These are phyloP conservation scores for Aphrocallistes beatrix DNA, from an alignment of 37 sponge, comb jelly and placozoan genomes.

Conservation along the genomic window DNA sequence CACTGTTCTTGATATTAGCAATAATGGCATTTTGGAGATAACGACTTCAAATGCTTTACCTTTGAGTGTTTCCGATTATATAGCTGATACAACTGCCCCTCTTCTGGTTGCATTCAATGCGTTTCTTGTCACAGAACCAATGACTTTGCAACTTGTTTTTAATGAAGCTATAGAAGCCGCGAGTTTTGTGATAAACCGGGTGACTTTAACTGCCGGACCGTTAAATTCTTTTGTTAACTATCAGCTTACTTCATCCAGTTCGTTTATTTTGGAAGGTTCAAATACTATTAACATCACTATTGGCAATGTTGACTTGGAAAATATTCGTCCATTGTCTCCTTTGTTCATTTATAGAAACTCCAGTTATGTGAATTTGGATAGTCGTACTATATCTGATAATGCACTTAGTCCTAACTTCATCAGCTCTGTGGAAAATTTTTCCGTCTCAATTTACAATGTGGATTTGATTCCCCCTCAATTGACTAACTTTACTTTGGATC, in stretches of 20 bases:
- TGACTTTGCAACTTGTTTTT: conserved; percentile 23
- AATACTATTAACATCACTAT: conserved; percentile 50
- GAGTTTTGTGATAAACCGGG: neutral
- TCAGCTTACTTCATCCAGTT: neutral
- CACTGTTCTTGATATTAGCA: conserved; percentile 52
- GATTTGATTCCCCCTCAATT: conserved; percentile 68
- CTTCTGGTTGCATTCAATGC: conserved; percentile 38
- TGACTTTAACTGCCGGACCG: neutral
- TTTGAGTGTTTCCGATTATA: conserved; percentile 19
- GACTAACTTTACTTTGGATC: conserved; percentile 41
- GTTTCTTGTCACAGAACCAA: conserved; percentile 30
- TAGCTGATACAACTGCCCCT: conserved; percentile 48
- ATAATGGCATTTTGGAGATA: conserved; percentile 33
- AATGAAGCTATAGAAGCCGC: neutral
- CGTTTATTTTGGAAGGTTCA: neutral
- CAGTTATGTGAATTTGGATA: conserved; percentile 38
- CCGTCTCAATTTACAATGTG: conserved; percentile 19
- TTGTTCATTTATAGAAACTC: conserved; percentile 36
- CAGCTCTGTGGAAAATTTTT: conserved; percentile 3
- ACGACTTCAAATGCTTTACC: neutral
- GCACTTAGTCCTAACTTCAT: conserved; percentile 22
- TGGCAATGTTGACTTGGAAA: conserved; percentile 37
- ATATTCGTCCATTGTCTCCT: conserved; percentile 45
- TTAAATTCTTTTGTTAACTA: neutral
- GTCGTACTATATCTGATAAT: conserved; percentile 36